Evolutionary conservation across 1,140 invertebrate species (phyloP).

Genomic region (Drosophila athabasca): DNA sequence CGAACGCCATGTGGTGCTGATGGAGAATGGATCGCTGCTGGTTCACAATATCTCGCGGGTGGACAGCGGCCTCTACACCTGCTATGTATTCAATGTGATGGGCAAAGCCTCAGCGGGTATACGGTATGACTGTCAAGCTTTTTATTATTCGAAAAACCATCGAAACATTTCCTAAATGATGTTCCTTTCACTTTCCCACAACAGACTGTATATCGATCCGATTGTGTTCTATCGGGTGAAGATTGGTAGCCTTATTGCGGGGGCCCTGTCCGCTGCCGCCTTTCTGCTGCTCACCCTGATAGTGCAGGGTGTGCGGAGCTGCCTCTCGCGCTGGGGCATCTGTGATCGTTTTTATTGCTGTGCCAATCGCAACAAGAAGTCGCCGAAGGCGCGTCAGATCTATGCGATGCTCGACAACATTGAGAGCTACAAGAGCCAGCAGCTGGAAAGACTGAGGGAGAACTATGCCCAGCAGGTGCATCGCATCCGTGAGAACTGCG

Average conservation of each 20-base stretch:
- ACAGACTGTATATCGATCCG: slow-evolving; percentile 90
- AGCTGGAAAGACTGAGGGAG: slow-evolving; percentile 93
- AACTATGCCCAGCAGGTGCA: slow-evolving; percentile 96
- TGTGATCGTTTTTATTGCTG: slow-evolving; percentile 87
- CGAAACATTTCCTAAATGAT: neutral
- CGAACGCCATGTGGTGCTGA: slow-evolving; percentile 84
- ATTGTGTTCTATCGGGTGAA: slow-evolving; percentile 92
- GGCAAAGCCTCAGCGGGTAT: slow-evolving; percentile 90
- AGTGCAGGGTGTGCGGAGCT: slow-evolving; percentile 88
- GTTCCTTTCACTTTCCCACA: slow-evolving; percentile 28
- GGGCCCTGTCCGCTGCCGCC: slow-evolving; percentile 89
- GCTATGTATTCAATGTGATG: slow-evolving; percentile 92
- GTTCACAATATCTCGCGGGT: slow-evolving; percentile 88
- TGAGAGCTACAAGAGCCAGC: slow-evolving; percentile 94
- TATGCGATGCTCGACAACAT: slow-evolving; percentile 94
- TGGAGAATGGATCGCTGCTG: slow-evolving; percentile 88
- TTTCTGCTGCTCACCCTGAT: slow-evolving; percentile 92
- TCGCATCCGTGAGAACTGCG: slow-evolving; percentile 95
- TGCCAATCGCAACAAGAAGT: slow-evolving; percentile 85
- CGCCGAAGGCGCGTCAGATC: slow-evolving; percentile 91
- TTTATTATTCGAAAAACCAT: too few species aligned
- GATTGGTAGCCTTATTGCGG: slow-evolving; percentile 92
- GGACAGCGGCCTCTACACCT: slow-evolving; percentile 94
- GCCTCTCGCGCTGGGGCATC: slow-evolving; percentile 88
- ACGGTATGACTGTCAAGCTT: slow-evolving; percentile 41